Evolutionary conservation across 2,113 vertebrate genomes (phyloP).

Genomic region (Phylloscopus whistleri): DNA sequence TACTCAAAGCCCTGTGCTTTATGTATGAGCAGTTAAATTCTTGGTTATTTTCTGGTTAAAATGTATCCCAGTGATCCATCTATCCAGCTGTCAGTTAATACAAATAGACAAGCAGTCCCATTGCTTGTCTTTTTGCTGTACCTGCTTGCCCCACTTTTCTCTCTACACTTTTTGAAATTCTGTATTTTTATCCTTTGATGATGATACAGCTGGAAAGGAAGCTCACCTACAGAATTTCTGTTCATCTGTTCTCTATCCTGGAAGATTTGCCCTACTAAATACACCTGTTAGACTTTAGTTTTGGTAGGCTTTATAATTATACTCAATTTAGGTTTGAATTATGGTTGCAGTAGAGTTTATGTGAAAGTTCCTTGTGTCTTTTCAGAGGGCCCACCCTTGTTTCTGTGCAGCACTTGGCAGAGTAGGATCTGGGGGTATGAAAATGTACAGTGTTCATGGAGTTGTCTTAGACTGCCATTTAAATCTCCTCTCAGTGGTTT

Average conservation of each 20-base stretch:
- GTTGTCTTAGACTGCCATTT: neutral
- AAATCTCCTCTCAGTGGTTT: neutral
- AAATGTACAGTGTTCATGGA: neutral
- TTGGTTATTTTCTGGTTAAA: neutral
- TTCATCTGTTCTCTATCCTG: neutral
- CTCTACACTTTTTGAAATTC: neutral
- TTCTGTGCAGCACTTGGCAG: neutral
- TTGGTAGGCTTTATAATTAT: neutral
- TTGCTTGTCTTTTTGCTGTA: neutral
- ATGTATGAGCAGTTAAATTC: neutral
- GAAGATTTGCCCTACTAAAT: neutral
- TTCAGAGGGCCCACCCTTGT: neutral
- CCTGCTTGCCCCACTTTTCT: neutral
- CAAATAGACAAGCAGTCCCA: neutral
- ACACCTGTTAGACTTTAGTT: neutral
- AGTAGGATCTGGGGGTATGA: neutral
- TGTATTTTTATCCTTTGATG: neutral
- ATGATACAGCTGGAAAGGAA: neutral
- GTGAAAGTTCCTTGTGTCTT: neutral
- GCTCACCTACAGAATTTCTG: neutral
- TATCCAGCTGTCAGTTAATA: neutral
- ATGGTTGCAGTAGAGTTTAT: neutral
- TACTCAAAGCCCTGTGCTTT: neutral
- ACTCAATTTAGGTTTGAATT: neutral
- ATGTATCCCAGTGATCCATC: neutral